Percentiles rank a stretch among this genome's conserved stretches.
Conservation (phyloP, 1,140 invertebrate genomes). For the Zaprionus taronus region DNA sequence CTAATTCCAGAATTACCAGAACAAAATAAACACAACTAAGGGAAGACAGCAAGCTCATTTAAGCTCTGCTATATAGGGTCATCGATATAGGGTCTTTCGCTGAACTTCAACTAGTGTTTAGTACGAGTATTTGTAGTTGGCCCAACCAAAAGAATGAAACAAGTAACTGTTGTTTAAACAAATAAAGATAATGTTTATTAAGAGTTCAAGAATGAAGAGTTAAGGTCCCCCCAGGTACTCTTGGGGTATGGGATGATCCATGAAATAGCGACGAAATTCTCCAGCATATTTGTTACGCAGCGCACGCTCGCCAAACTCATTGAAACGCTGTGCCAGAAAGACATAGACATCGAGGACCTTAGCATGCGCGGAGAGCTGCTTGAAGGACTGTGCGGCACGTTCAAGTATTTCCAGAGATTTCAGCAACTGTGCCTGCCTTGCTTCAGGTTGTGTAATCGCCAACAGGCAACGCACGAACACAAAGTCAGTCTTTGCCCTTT, state of each 20-base stretch:
- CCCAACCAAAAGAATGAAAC: slow-evolving; percentile 47
- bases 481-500: slow-evolving; percentile 88
- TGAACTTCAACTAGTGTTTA: slow-evolving; percentile 56
- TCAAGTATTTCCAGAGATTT: slow-evolving; percentile 88
- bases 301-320: slow-evolving; percentile 87
- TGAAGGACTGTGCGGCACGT: slow-evolving; percentile 88
- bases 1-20: slow-evolving; percentile 8
- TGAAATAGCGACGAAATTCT: slow-evolving; percentile 89
- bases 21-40: neutral
- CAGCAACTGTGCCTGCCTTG: slow-evolving; percentile 86
- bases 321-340: slow-evolving; percentile 88
- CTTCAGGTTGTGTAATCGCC: slow-evolving; percentile 85
- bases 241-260: slow-evolving; percentile 86
- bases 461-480: slow-evolving; percentile 88
- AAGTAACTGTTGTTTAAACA: slow-evolving; percentile 62
- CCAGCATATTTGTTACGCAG: slow-evolving; percentile 90
- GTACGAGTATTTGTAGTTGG: slow-evolving; percentile 63
- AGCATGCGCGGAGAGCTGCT: slow-evolving; percentile 89
- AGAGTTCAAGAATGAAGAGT: slow-evolving; percentile 46
- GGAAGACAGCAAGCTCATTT: neutral
- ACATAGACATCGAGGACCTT: slow-evolving; percentile 88
- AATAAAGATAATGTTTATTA: slow-evolving; percentile 77
- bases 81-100: slow-evolving; percentile 32
- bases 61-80: neutral
- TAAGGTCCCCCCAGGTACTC: slow-evolving; percentile 74